Evolutionary conservation across 1,140 invertebrate species (phyloP).

Genomic region (Drosophila kikkawai): DNA sequence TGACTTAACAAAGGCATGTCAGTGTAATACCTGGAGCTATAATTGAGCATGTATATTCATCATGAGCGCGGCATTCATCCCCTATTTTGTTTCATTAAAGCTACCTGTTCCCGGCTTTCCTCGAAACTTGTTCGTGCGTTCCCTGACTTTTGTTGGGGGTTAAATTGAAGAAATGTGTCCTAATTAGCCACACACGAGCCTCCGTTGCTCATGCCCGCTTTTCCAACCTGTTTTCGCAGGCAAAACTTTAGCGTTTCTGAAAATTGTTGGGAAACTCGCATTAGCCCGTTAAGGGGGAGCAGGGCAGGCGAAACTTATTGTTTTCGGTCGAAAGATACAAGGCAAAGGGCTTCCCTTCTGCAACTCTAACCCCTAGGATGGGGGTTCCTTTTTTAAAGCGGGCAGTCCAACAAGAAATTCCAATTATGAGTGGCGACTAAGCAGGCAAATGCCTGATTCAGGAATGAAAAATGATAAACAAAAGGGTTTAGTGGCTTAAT

Average conservation of each 20-base stretch:
- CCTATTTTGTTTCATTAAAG: constrained; percentile 73
- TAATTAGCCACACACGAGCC: constrained; percentile 75
- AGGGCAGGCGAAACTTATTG: constrained; percentile 63
- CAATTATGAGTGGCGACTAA: constrained; percentile 14
- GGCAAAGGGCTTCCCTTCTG: constrained; percentile 2
- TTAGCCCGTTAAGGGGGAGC: constrained; percentile 63
- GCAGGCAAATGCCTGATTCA: not conserved
- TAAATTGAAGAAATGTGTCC: constrained; percentile 83
- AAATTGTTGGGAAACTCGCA: constrained; percentile 78
- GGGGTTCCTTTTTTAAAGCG: constrained; percentile 45
- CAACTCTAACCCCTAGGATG: not conserved
- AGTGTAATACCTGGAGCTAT: constrained; percentile 26
- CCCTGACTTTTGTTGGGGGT: constrained; percentile 54
- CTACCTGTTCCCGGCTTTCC: constrained; percentile 29
- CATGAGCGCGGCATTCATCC: constrained; percentile 6
- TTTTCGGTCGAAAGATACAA: constrained; percentile 46
- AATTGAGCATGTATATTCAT: constrained; percentile 25
- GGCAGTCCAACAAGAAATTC: constrained; percentile 9
- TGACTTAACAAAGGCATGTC: constrained; percentile 66
- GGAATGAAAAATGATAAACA: constrained; percentile 10
- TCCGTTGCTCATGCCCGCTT: not conserved
- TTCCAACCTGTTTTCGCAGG: constrained; percentile 6
- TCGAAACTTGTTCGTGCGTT: constrained; percentile 25
- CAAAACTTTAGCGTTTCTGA: constrained; percentile 52
- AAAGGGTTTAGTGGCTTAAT: not conserved